Evolutionary conservation across 2,113 vertebrate genomes (phyloP).

Genomic region (Ceyx margarethae): DNA sequence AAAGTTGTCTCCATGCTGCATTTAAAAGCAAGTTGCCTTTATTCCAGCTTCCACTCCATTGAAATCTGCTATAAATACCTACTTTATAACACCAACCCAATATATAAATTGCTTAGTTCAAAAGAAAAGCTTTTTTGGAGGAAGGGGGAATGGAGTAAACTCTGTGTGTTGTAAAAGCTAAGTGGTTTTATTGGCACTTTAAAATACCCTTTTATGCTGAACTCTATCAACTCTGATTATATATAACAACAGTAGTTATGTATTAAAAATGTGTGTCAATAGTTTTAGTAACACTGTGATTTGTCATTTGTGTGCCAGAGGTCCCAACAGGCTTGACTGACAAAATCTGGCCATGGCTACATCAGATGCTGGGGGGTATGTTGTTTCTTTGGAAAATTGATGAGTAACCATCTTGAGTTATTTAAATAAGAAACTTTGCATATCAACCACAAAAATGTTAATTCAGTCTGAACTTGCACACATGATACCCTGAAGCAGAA

Average conservation of each 20-base stretch:
- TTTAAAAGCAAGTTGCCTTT: conserved; percentile 54
- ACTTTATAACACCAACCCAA: conserved; percentile 52
- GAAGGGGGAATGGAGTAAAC: not conserved
- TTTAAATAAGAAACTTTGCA: not conserved
- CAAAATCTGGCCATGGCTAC: not conserved
- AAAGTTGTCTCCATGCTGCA: conserved; percentile 42
- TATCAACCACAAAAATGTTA: not conserved
- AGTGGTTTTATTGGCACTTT: conserved; percentile 71
- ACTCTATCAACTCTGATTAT: conserved; percentile 53
- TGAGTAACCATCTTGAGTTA: not conserved
- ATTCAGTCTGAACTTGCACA: not conserved
- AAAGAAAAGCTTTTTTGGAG: conserved; percentile 56
- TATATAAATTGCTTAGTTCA: conserved; percentile 61
- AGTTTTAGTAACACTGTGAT: not conserved
- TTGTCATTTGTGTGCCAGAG: conserved; percentile 28
- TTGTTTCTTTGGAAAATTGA: not conserved
- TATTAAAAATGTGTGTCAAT: conserved; percentile 66
- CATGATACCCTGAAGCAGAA: not conserved
- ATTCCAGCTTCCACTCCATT: conserved; percentile 29
- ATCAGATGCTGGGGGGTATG: not conserved
- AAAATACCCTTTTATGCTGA: conserved; percentile 61
- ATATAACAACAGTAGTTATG: conserved; percentile 47
- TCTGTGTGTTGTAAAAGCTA: conserved; percentile 53
- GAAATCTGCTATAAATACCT: conserved; percentile 64
- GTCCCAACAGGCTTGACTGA: not conserved